Evolutionary conservation across 1,140 invertebrate genomes (phyloP).

Genomic region (Lysiphlebus fabarum): DNA sequence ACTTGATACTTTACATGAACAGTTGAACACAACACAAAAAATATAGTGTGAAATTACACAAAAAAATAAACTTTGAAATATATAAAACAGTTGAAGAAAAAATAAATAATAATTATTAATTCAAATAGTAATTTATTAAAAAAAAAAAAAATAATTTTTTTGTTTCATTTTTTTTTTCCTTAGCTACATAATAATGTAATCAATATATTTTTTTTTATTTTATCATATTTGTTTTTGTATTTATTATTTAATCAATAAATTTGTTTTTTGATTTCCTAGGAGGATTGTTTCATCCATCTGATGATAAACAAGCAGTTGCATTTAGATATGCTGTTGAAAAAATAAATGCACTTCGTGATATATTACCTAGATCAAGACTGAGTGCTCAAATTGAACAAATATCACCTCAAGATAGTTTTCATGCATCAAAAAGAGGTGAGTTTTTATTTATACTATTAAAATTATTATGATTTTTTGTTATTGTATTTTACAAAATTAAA

Average conservation of each 20-base stretch:
- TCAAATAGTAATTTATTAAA: no score
- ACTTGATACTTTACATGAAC: background rate
- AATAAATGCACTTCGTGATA: slow-evolving; percentile 78
- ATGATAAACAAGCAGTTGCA: slow-evolving; percentile 81
- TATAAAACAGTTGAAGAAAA: no score
- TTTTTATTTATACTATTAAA: slow-evolving; percentile 18
- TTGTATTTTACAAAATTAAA: background rate
- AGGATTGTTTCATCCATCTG: slow-evolving; percentile 82
- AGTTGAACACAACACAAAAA: background rate
- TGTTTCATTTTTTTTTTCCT: no score
- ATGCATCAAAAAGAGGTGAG: slow-evolving; percentile 85
- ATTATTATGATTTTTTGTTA: background rate
- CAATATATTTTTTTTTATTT: no score
- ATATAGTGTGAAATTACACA: background rate
- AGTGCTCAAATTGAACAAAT: slow-evolving; percentile 83
- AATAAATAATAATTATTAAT: no score
- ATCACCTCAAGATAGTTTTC: slow-evolving; percentile 85
- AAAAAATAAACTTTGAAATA: no score
- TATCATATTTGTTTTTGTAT: no score
- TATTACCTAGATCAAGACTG: slow-evolving; percentile 78
- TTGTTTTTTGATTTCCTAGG: slow-evolving; percentile 57
- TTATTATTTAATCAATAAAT: background rate
- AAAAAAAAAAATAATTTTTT: no score
- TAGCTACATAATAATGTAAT: no score
- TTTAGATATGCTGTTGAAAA: slow-evolving; percentile 87